Evolutionary conservation across 2,797 vertebrate genomes (phyloP), one percentile per base, ranked within the genome.

Genomic region (Petrocephalus schoutedeni): DNA sequence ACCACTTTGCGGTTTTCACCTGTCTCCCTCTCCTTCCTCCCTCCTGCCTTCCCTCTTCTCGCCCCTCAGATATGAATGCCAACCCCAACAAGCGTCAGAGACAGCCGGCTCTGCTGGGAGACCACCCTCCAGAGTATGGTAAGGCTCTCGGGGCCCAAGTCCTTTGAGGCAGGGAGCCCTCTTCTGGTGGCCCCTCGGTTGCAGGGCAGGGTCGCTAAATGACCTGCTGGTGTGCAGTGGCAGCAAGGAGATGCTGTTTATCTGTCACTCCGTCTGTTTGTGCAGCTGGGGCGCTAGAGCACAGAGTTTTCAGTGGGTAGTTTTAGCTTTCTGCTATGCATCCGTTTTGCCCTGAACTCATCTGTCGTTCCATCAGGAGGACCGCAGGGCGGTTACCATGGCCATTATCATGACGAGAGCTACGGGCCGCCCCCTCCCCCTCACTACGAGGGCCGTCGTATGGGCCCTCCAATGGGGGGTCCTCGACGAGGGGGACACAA

Each of bases 91-190:
- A 99, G 94, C 96, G 97, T 2, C 97, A 97, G 93, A 96, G 98
- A 89, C 97, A 99, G 94, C 98, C 97, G 49, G 97, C 98, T 85
- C 96, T 98, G 56, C 94, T 98, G 12, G 98, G 97, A 91, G 97
- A 98, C 90, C 97, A 98, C 91, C 97, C 97, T 1, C 96, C 97
- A n/a, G 98, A 99, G 94, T 98, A 97, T 88, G 97, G 98, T 98
- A 95, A 95, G 91, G 91, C 59, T 88, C 49, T 6, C 87, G 54
- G 53, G 53, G 83, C 36, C 58, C 54, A 3, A 0, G 19, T 10
- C 41, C 59, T 67, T 67, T 0, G n/a, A 54, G 2, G 83, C 51
- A 23, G 83, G 58, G 59, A 61, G 1, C 53, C n/a, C 58, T 41
- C 28, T 89, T 54, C 51, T 87, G 84, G 57, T 56, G 77, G 45